A percentile compares a stretch with the other conserved stretches of the same genome.
These are phyloP conservation scores for Dendrocopos noguchii DNA, from an alignment of 2,113 vertebrate genomes.

Conservation along the genomic window DNA sequence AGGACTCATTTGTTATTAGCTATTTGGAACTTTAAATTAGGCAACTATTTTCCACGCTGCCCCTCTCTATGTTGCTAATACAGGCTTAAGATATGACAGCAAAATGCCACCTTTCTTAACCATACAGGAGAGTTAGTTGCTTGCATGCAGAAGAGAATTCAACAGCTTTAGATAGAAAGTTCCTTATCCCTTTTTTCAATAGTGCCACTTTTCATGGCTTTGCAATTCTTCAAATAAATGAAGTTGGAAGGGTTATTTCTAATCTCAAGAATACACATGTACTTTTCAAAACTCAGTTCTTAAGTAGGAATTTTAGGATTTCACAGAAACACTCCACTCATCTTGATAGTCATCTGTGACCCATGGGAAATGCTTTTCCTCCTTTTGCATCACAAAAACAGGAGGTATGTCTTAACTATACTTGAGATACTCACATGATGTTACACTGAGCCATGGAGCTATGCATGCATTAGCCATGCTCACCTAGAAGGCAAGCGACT, in stretches of 20 bases:
- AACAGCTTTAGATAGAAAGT: background rate
- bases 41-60: background rate
- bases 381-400: background rate
- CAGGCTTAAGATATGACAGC: background rate
- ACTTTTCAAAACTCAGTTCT: background rate
- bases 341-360: background rate
- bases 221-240: background rate
- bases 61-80: background rate
- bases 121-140: background rate
- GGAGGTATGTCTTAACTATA: background rate
- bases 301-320: background rate
- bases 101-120: background rate
- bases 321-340: background rate
- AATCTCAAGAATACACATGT: background rate
- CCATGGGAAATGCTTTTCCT: background rate
- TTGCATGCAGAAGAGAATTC: background rate
- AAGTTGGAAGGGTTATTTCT: background rate
- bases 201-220: background rate
- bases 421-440: accelerated
- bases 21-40: background rate
- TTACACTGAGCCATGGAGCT: background rate
- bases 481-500: background rate
- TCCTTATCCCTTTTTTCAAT: background rate
- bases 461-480: background rate
- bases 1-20: slow-evolving; percentile 5